Evolutionary conservation across 1,140 invertebrate species (phyloP).

Genomic region (Formica exsecta): DNA sequence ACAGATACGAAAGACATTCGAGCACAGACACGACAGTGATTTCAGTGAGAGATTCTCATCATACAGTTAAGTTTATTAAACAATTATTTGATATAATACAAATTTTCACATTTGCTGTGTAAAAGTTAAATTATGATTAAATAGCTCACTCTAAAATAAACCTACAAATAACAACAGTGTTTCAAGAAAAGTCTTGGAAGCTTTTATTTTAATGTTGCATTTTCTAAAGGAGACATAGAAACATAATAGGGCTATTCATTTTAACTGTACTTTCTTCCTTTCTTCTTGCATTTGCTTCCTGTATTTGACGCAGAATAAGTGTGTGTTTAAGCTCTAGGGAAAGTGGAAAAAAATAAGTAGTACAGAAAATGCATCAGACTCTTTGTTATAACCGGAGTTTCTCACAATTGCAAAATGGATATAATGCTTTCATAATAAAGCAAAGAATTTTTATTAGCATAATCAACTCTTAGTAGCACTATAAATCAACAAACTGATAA

Average conservation of each 20-base stretch:
- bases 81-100: background rate
- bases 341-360: slow-evolving; percentile 15
- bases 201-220: slow-evolving; percentile 19
- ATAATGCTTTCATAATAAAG: slow-evolving; percentile 10
- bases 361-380: slow-evolving; percentile 19
- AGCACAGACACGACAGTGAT: background rate
- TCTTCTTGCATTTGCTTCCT: slow-evolving; percentile 32
- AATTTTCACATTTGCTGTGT: background rate
- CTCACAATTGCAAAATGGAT: slow-evolving; percentile 6
- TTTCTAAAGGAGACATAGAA: slow-evolving; percentile 28
- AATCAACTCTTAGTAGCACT: background rate
- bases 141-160: background rate
- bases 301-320: slow-evolving; percentile 45
- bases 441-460: background rate
- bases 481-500: background rate
- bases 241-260: slow-evolving; percentile 40
- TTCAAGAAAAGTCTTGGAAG: background rate
- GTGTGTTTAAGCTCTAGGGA: slow-evolving; percentile 32
- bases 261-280: slow-evolving; percentile 35
- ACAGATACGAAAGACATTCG: background rate
- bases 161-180: background rate
- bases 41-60: background rate
- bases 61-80: slow-evolving; percentile 5
- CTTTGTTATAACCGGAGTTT: slow-evolving; percentile 24
- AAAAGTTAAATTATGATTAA: background rate